Evolutionary conservation across 2,113 vertebrate species (phyloP).

Genomic region (Puntigrus tetrazona): DNA sequence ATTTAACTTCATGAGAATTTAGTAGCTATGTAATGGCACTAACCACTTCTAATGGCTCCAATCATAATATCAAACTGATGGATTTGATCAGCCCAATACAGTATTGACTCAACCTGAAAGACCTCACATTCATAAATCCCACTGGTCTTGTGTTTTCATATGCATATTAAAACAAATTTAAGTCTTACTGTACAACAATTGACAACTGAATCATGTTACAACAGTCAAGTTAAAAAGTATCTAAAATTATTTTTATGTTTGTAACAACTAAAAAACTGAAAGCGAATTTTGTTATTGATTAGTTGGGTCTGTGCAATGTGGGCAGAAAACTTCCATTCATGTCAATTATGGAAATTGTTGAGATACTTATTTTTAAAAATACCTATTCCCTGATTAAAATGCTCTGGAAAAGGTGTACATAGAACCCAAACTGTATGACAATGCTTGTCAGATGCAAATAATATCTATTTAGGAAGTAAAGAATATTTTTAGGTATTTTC

Average conservation of each 20-base stretch:
- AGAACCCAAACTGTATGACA: neutral
- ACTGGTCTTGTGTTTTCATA: neutral
- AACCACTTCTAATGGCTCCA: neutral
- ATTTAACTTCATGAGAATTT: neutral
- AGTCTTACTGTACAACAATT: neutral
- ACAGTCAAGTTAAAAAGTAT: neutral
- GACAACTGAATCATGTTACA: neutral
- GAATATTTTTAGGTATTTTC: neutral
- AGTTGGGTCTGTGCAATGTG: neutral
- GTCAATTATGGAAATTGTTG: neutral
- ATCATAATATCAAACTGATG: neutral
- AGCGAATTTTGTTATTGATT: neutral
- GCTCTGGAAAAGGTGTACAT: neutral
- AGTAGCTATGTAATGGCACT: too few relatives aligned
- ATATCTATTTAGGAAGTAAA: neutral
- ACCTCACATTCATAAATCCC: neutral
- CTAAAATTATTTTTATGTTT: neutral
- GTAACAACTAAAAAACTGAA: neutral
- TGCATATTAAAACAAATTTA: neutral
- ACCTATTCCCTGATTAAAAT: neutral
- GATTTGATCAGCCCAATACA: neutral
- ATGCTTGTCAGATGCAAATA: neutral
- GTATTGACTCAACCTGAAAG: neutral
- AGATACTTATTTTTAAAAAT: neutral
- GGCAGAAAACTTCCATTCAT: neutral